Base-by-base conservation (phyloP, 2,113 vertebrate species). In the Chloroceryle aenea region DNA sequence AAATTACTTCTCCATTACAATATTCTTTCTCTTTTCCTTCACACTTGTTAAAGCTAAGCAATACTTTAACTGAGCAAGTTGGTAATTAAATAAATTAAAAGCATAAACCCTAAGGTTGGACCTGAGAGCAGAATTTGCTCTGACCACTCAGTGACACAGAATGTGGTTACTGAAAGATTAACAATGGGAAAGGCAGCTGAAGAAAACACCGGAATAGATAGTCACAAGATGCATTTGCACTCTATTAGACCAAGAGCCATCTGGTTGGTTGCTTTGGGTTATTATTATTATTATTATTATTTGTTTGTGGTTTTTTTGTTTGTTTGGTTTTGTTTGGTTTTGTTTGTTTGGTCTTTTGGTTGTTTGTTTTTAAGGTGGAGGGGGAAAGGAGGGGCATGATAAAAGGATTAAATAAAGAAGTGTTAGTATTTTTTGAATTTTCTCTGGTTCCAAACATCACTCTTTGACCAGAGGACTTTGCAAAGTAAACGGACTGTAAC, bases 211-310 rank as follows among this genome's bases (percentile, higher is more conserved):
- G 9, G 3, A 96, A 90, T 89, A 82, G 32, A 87, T 10, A 93
- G 78, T 76, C 73, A 90, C 67, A 89, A 94, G 85, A 92, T 83
- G 36, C 29, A 74, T 97, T 98, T 96, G 87, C 36, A 97, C 63
- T 77, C 67, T 88, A 26, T 93, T 96, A 95, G 86, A 95, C 42
- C 47, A 81, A 58, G 55, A 76, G 29, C 74, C 55, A 95, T 61
- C n/a, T n/a, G n/a, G n/a, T n/a, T n/a, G n/a, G n/a, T n/a, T n/a
- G n/a, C n/a, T n/a, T n/a, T n/a, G n/a, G n/a, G n/a, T n/a, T n/a
- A n/a, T n/a, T n/a, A n/a, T n/a, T n/a, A n/a, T n/a, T n/a, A n/a
- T n/a, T n/a, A n/a, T n/a, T n/a, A n/a, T n/a, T n/a, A n/a, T n/a
- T 40, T 40, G 38, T 40, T 40, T 8, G 38, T 40, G 8, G 38